Evolutionary conservation across 1,140 invertebrate genomes (phyloP).

Genomic region (Aphidius gifuensis): DNA sequence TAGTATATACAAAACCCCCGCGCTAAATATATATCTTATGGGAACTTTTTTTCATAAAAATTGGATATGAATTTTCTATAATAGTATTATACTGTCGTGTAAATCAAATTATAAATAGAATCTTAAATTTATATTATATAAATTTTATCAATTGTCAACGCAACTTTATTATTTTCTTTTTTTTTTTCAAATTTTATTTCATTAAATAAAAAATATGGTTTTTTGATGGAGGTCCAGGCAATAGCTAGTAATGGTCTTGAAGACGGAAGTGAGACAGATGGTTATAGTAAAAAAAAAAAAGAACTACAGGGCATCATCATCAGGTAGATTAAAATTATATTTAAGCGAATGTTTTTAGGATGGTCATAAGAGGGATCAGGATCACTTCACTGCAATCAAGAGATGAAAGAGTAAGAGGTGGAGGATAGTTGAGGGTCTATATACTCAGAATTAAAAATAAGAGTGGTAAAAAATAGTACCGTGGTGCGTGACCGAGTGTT

Average conservation of each 20-base stretch:
- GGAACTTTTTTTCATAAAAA: constrained; percentile 17
- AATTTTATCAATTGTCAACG: neutral
- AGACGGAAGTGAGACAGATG: neutral
- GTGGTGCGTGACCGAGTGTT: constrained; percentile 40
- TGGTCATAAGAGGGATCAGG: neutral
- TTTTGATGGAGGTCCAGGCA: too few species aligned
- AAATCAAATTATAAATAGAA: constrained; percentile 8
- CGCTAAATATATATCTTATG: constrained; percentile 21
- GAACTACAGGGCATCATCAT: neutral
- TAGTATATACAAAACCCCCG: neutral
- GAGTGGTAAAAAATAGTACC: constrained; percentile 41
- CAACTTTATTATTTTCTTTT: neutral
- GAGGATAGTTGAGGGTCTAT: neutral
- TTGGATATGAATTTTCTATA: neutral
- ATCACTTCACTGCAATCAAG: neutral
- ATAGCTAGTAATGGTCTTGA: too few species aligned
- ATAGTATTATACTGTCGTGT: neutral
- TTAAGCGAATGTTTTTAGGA: constrained; percentile 42
- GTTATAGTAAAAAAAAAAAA: neutral
- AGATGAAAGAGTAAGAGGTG: constrained; percentile 2
- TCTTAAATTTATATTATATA: constrained; percentile 4
- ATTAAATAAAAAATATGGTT: too few species aligned
- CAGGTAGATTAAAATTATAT: constrained; percentile 41
- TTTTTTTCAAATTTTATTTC: neutral
- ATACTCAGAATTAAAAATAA: constrained; percentile 15